Evolutionary conservation across 2,888 invertebrate genomes (phyloP).

Genomic region (Ophonus ardosiacus): DNA sequence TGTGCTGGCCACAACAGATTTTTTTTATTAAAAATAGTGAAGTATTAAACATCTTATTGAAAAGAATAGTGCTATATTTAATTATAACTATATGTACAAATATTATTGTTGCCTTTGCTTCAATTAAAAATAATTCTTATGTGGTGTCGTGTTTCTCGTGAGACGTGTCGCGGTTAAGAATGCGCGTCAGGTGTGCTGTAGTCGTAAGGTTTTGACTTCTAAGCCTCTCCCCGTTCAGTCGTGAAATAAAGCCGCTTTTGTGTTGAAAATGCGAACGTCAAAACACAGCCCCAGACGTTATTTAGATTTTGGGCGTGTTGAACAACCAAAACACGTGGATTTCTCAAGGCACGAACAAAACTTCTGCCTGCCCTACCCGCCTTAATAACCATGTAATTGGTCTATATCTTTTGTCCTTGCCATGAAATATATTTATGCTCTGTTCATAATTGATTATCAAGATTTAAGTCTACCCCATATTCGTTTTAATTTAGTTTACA

Average conservation of each 20-base stretch:
- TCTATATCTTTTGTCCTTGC: conserved; percentile 7
- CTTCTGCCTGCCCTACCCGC: background rate
- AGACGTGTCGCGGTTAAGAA: background rate
- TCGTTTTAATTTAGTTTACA: background rate
- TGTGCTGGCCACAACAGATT: no score
- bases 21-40: no score
- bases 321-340: conserved; percentile 39
- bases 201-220: background rate
- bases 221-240: background rate
- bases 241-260: conserved; percentile 29
- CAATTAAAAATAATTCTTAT: no score
- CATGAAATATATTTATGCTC: conserved; percentile 16
- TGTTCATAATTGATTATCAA: conserved; percentile 23
- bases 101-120: no score
- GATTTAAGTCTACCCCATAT: background rate
- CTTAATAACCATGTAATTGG: conserved; percentile 39
- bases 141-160: background rate
- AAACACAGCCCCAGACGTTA: conserved; percentile 21
- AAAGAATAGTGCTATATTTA: no score
- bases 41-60: no score
- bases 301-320: conserved; percentile 32
- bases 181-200: background rate
- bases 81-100: no score
- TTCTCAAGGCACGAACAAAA: conserved; percentile 26
- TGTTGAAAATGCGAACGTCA: conserved; percentile 25